Conservation (phyloP, 2,888 invertebrate genomes). For the Conistra vaccinii region DNA sequence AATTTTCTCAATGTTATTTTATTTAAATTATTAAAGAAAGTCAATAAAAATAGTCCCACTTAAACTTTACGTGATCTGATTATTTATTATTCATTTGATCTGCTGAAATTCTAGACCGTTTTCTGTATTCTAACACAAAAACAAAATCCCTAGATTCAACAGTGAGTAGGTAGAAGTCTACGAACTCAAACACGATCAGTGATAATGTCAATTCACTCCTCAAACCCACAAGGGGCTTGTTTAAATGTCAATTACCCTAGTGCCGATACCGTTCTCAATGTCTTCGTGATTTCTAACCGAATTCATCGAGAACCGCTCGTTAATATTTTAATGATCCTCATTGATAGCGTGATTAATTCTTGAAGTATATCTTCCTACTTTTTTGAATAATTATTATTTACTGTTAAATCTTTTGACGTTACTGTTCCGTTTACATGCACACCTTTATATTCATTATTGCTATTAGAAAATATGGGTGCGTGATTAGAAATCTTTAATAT, state of each 20-base stretch:
- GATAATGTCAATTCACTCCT: neutral
- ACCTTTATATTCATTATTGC: slow-evolving; percentile 25
- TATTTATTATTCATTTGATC: neutral
- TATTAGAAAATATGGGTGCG: slow-evolving; percentile 45
- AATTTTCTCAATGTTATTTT: too few species aligned
- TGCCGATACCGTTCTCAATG: neutral
- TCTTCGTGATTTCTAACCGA: slow-evolving; percentile 16
- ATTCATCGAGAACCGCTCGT: slow-evolving; percentile 7
- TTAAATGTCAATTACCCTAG: slow-evolving; percentile 36
- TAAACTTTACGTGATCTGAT: neutral
- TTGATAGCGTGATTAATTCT: slow-evolving; percentile 13
- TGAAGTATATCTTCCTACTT: slow-evolving; percentile 26
- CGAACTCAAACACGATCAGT: slow-evolving; percentile 1
- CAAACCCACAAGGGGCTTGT: slow-evolving; percentile 13
- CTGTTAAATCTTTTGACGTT: slow-evolving; percentile 18
- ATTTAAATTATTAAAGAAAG: neutral
- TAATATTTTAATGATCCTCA: slow-evolving; percentile 5
- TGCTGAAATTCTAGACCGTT: slow-evolving; percentile 12
- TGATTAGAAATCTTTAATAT: slow-evolving; percentile 54
- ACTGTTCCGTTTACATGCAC: slow-evolving; percentile 27
- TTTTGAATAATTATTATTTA: slow-evolving; percentile 25
- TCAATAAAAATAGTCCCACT: neutral
- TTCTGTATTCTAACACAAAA: neutral
- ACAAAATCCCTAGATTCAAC: neutral
- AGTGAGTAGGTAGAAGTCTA: neutral